These are phyloP conservation scores for Turnix velox DNA, from an alignment of 2,113 vertebrate genomes.

Conservation along the genomic window DNA sequence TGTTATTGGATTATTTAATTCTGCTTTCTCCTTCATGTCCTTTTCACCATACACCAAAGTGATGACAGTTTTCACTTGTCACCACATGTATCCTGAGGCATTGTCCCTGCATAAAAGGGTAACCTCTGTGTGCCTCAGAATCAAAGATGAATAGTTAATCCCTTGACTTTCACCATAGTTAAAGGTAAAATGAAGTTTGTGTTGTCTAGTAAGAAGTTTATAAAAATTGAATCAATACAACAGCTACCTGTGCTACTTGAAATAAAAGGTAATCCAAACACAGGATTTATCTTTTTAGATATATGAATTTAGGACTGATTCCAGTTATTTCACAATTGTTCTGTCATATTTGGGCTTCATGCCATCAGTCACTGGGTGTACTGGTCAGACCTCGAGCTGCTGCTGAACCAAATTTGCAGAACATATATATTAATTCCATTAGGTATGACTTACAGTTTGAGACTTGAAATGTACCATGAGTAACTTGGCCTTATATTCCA, in stretches of 20 bases:
- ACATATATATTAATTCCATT: not conserved
- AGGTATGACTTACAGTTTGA: not conserved
- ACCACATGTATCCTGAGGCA: not conserved
- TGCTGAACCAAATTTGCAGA: not conserved
- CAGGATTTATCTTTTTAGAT: not conserved
- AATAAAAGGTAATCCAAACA: not conserved
- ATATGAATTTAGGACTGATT: not conserved
- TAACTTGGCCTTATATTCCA: not conserved
- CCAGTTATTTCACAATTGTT: not conserved
- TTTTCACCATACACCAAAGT: not conserved
- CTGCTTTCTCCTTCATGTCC: not conserved
- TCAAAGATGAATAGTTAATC: not conserved
- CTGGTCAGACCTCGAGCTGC: not conserved
- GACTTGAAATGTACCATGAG: not conserved
- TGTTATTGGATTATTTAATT: not conserved
- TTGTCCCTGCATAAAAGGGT: not conserved
- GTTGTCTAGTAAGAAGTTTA: not conserved
- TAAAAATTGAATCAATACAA: not conserved
- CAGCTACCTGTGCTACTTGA: not conserved
- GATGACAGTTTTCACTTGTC: not conserved
- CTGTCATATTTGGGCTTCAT: not conserved
- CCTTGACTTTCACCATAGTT: not conserved
- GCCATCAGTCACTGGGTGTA: rapidly evolving
- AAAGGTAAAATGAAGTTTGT: not conserved
- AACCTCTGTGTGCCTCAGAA: not conserved